phyloP scores from a whole-genome alignment of 2,113 vertebrate species.

The Tonatia bakeri region DNA sequence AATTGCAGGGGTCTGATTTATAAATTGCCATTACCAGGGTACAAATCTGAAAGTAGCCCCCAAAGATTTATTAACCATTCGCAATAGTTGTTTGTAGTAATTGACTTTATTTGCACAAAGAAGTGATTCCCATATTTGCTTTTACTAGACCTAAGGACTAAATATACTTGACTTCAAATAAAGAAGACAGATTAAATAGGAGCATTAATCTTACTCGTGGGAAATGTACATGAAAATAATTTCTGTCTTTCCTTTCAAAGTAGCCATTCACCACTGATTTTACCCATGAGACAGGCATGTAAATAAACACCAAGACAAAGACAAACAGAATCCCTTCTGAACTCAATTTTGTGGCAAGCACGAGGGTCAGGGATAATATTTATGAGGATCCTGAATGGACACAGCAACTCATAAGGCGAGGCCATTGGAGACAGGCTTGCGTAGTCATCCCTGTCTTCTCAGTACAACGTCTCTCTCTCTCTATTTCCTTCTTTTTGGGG shows the following conservation, averaged over 20 bases:
- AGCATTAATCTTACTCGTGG: neutral
- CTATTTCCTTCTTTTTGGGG: neutral
- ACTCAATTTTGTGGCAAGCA: neutral
- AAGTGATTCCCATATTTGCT: constrained; percentile 22
- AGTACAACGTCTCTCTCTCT: neutral
- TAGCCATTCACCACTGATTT: constrained; percentile 23
- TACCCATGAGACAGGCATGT: neutral
- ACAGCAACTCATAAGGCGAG: neutral
- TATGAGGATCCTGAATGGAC: neutral
- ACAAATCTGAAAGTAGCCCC: neutral
- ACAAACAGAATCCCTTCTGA: neutral
- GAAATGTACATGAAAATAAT: constrained; percentile 20
- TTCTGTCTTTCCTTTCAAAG: constrained; percentile 25
- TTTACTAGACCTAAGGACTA: neutral
- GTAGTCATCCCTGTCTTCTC: neutral
- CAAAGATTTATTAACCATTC: neutral
- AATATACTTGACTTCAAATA: neutral
- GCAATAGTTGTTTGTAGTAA: neutral
- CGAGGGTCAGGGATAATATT: neutral
- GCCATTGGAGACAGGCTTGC: neutral
- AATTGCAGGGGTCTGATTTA: neutral
- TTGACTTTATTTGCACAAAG: constrained; percentile 31
- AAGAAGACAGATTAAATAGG: constrained; percentile 29
- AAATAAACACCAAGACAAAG: constrained; percentile 23
- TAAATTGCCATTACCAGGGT: neutral